phyloP scores from a whole-genome alignment of 2,113 vertebrate genomes.

The Amia ocellicauda region DNA sequence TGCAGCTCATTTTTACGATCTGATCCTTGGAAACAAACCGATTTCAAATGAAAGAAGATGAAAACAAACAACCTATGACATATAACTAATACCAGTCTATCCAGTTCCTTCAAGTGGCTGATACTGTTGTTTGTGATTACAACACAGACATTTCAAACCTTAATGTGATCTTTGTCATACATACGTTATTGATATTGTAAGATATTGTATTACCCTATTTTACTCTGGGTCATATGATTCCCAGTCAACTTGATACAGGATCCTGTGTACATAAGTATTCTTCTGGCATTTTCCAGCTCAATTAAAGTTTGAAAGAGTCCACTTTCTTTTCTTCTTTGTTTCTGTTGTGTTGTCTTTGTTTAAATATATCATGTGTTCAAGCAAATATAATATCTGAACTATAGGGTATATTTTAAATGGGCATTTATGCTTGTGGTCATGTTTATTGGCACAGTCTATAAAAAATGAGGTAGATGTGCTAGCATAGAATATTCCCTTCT shows the following conservation, averaged over 20 bases:
- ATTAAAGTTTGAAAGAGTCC: slow-evolving; percentile 23
- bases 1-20: neutral
- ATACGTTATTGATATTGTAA: slow-evolving; percentile 9
- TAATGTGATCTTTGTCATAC: slow-evolving; percentile 15
- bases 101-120: slow-evolving; percentile 21
- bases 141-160: slow-evolving; percentile 17
- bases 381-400: slow-evolving; percentile 38
- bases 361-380: slow-evolving; percentile 32
- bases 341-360: slow-evolving; percentile 18
- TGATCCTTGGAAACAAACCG: slow-evolving; percentile 25
- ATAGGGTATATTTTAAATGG: slow-evolving; percentile 37
- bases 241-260: slow-evolving; percentile 22
- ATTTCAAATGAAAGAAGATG: slow-evolving; percentile 30
- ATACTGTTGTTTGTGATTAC: slow-evolving; percentile 24
- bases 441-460: slow-evolving; percentile 62
- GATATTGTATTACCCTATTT: slow-evolving; percentile 26
- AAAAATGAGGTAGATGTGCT: slow-evolving; percentile 79
- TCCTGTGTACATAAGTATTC: slow-evolving; percentile 36
- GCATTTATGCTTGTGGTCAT: slow-evolving; percentile 41
- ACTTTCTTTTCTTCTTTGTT: slow-evolving; percentile 9
- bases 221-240: slow-evolving; percentile 18
- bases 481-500: slow-evolving; percentile 62
- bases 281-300: slow-evolving; percentile 30
- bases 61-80: slow-evolving; percentile 17
- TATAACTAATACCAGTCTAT: slow-evolving; percentile 18